Base-by-base conservation (phyloP, 1,140 invertebrate genomes). In the Drosophila repleta region DNA sequence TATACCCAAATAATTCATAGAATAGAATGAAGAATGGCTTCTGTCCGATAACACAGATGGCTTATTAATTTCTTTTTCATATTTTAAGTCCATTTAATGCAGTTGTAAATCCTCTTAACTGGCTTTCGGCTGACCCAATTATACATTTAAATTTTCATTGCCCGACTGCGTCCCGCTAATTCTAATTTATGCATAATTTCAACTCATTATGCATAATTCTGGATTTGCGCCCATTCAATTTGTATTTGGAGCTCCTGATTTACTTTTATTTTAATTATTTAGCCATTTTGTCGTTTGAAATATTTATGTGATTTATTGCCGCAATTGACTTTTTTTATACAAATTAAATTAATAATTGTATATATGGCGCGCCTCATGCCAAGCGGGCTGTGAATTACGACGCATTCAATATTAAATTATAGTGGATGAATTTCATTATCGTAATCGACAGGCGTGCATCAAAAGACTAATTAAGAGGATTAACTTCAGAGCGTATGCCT, bases 161-260 rank as follows among this genome's bases (percentile, higher is more conserved):
- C 56, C 20, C 20, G 43, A 64, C 45, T 61, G 21, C 29, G 62
- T 68, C 69, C 52, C 63, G 68, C 49, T 79, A 65, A 66, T 68
- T 65, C 77, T 74, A 58, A 77, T 81, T 62, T 81, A 51, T 70
- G 65, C 74, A 80, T 80, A 76, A 84, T 73, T 72, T 84, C 63
- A 79, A 63, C 65, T 5, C 10, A 66, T 72, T 60, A 77, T 53
- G 49, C 24, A 32, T 3, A 72, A 63, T 53, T 67, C 70, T 75
- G 61, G 72, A 62, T 53, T 62, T 46, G 51, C 18, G 20, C 7
- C 2, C 4, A 8, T 5, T 3, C 10, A 32, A 11, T 13, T 35
- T 21, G 6, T 11, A 41, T 37, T 74, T 55, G 29, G 2, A 8
- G 29, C 29, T 13, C 8, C 10, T 13, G 32, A 35, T 11, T 35